A percentile compares a stretch with the other conserved stretches of the same genome.
Evolutionary conservation across 2,888 invertebrate species (phyloP).

Genomic region (Eilema depressum): DNA sequence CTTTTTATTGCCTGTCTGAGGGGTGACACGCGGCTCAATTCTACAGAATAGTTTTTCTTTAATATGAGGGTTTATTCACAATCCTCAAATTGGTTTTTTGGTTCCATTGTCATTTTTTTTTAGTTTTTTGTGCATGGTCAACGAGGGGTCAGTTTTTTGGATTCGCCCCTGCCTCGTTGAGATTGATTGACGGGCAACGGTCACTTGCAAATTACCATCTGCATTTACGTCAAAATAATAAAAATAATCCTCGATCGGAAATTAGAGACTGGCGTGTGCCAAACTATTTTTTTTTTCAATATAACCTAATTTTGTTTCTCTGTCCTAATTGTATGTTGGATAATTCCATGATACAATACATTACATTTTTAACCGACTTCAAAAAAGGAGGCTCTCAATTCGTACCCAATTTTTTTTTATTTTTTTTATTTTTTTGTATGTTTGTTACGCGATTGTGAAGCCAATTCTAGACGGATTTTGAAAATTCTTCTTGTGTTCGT

Average conservation of each 20-base stretch:
- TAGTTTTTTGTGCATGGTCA: constrained; percentile 77
- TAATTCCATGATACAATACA: too few species aligned
- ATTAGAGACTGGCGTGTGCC: neutral
- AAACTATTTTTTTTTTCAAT: neutral
- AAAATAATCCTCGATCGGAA: constrained; percentile 34
- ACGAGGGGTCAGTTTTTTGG: constrained; percentile 84
- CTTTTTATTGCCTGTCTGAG: constrained; percentile 57
- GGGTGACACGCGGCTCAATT: constrained; percentile 71
- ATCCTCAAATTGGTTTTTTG: constrained; percentile 71
- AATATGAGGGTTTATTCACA: constrained; percentile 73
- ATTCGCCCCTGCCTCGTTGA: constrained; percentile 62
- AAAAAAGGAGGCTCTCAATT: too few species aligned
- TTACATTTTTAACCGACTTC: too few species aligned
- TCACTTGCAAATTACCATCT: constrained; percentile 77
- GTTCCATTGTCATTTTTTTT: constrained; percentile 67
- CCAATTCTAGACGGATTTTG: too few species aligned
- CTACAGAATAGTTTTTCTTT: constrained; percentile 69
- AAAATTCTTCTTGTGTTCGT: too few species aligned
- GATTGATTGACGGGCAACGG: constrained; percentile 85
- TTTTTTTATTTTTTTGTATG: too few species aligned
- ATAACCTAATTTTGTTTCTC: neutral
- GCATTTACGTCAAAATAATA: constrained; percentile 60
- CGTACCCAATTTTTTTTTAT: too few species aligned
- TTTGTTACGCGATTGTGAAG: too few species aligned
- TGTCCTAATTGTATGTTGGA: neutral